Conservation (phyloP, 2,797 vertebrate genomes). For the Microhierax caerulescens region DNA sequence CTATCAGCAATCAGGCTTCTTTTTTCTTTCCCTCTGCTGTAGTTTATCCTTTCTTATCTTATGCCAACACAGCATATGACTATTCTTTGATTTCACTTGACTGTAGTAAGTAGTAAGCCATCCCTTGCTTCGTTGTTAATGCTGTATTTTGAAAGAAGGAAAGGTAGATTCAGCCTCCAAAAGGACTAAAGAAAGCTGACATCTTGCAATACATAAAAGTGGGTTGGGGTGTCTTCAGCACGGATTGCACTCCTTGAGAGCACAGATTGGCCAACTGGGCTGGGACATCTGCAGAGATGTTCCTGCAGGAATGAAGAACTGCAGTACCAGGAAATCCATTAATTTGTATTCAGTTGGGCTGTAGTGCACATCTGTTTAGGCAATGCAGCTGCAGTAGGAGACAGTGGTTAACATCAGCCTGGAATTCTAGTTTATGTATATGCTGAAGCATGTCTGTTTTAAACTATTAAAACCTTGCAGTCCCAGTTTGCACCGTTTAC, state of each 20-base stretch:
- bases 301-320: background rate
- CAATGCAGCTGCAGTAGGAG: slow-evolving; percentile 23
- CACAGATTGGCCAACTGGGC: background rate
- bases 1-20: background rate
- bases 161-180: background rate
- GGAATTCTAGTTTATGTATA: background rate
- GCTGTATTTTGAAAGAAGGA: background rate
- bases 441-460: background rate
- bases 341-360: background rate
- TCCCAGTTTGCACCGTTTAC: background rate
- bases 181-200: background rate
- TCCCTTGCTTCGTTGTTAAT: background rate
- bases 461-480: background rate
- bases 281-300: background rate
- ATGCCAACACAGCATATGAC: background rate
- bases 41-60: background rate
- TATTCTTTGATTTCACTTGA: background rate
- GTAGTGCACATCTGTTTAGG: slow-evolving; percentile 1
- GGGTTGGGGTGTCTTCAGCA: background rate
- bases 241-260: background rate
- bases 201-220: background rate
- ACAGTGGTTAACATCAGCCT: background rate
- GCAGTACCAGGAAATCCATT: slow-evolving; percentile 15
- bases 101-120: background rate
- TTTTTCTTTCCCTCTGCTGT: background rate